A percentile compares a stretch with the other conserved stretches of the same genome.
Conservation (phyloP, 2,797 vertebrate species). For the Prionace glauca region DNA sequence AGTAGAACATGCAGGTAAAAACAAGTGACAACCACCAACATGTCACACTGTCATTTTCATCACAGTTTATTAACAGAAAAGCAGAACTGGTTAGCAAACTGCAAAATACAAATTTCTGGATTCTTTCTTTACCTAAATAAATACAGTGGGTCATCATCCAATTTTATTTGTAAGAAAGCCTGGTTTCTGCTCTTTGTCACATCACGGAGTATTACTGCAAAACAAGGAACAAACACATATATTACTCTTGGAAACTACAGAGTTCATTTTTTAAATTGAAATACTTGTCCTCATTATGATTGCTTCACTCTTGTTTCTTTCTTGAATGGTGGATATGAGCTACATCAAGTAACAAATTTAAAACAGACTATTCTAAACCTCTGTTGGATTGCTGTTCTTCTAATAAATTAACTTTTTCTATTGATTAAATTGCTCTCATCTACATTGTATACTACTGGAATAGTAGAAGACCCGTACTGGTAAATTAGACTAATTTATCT, state of each 20-base stretch:
- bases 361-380: not conserved
- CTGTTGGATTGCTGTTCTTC: not conserved
- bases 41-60: not conserved
- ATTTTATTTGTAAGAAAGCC: not conserved
- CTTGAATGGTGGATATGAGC: not conserved
- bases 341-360: not conserved
- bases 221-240: not conserved
- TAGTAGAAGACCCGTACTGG: too few species aligned
- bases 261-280: not conserved
- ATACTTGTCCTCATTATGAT: not conserved
- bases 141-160: not conserved
- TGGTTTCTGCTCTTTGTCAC: not conserved
- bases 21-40: not conserved
- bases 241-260: not conserved
- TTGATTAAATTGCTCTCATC: not conserved
- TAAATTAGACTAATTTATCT: too few species aligned
- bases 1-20: not conserved
- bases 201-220: slow-evolving; percentile 32
- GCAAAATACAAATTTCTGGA: not conserved
- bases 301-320: not conserved
- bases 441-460: too few species aligned
- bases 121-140: slow-evolving; percentile 20
- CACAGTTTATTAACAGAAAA: slow-evolving; percentile 10
- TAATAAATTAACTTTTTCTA: not conserved
- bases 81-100: not conserved